phyloP scores from a whole-genome alignment of 2,113 vertebrate species.

The Thymallus thymallus region DNA sequence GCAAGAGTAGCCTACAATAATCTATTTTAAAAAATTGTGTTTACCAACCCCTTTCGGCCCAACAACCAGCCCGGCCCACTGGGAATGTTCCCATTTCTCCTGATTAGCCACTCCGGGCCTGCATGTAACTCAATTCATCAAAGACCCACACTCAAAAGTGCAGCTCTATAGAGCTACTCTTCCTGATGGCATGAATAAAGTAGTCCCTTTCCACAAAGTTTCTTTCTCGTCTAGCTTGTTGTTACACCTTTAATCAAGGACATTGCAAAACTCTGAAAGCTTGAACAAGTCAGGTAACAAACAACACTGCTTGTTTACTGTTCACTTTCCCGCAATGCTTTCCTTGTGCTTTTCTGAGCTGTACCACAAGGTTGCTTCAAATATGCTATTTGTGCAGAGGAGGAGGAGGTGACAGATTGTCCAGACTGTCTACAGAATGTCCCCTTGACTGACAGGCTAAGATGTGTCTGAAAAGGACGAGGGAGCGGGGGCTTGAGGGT shows the following conservation, averaged over 20 bases:
- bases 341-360: conserved; percentile 6
- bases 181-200: conserved; percentile 57
- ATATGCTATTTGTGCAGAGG: conserved; percentile 25
- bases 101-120: too few relatives aligned
- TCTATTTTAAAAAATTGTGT: too few relatives aligned
- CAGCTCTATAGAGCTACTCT: conserved; percentile 23
- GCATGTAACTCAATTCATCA: not conserved
- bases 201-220: conserved; percentile 44
- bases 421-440: conserved; percentile 13
- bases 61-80: too few relatives aligned
- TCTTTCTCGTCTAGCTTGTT: conserved; percentile 9
- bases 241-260: conserved; percentile 52
- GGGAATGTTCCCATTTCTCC: too few relatives aligned
- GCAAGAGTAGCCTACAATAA: too few relatives aligned
- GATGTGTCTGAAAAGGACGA: conserved; percentile 26
- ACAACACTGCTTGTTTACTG: conserved; percentile 4
- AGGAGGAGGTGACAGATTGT: conserved; percentile 19
- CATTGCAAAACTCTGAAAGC: conserved; percentile 27
- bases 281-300: conserved; percentile 7
- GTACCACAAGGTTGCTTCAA: conserved; percentile 9
- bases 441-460: conserved; percentile 23
- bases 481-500: not conserved
- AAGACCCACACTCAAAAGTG: conserved; percentile 16
- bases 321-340: not conserved
- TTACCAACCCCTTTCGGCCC: too few relatives aligned